phyloP scores from a whole-genome alignment of 2,888 invertebrate species.

The Toxonevra muliebris region DNA sequence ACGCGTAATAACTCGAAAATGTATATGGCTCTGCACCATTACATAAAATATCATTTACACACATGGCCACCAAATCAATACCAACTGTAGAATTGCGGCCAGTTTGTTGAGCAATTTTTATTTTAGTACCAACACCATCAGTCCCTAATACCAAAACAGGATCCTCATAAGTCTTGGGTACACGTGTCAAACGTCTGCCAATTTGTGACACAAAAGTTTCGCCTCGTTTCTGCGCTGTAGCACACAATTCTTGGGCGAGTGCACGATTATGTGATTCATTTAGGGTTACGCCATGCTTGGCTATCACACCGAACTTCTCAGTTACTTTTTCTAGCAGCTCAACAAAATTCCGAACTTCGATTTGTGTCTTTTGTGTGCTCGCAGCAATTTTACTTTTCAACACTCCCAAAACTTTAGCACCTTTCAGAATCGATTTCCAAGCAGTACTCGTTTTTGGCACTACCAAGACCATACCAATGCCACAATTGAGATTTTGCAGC shows the following conservation, averaged over 20 bases:
- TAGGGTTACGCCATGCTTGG: slow-evolving; percentile 42
- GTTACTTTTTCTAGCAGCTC: slow-evolving; percentile 69
- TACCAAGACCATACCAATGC: slow-evolving; percentile 87
- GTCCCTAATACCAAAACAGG: slow-evolving; percentile 93
- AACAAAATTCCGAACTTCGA: slow-evolving; percentile 75
- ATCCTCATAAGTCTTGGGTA: slow-evolving; percentile 69
- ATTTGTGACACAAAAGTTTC: slow-evolving; percentile 47
- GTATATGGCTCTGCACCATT: slow-evolving; percentile 96
- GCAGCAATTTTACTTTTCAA: slow-evolving; percentile 50
- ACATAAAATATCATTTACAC: slow-evolving; percentile 95
- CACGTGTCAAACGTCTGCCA: slow-evolving; percentile 58
- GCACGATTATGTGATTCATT: slow-evolving; percentile 36
- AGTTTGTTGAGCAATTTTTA: slow-evolving; percentile 87
- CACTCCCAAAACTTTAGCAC: slow-evolving; percentile 66
- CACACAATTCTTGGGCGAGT: slow-evolving; percentile 27
- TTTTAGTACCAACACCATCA: slow-evolving; percentile 98
- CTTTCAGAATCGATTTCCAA: slow-evolving; percentile 65
- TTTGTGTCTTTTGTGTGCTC: slow-evolving; percentile 33
- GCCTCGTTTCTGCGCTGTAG: slow-evolving; percentile 44
- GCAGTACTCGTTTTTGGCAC: slow-evolving; percentile 69
- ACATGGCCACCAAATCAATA: slow-evolving; percentile 97
- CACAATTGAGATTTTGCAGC: slow-evolving; percentile 94
- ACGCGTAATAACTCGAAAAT: slow-evolving; percentile 94
- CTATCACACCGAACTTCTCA: slow-evolving; percentile 52
- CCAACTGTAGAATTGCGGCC: slow-evolving; percentile 84